Evolutionary conservation across 2,113 vertebrate species (phyloP), one percentile per base, ranked within the genome.

Genomic region (Lutjanus erythropterus): DNA sequence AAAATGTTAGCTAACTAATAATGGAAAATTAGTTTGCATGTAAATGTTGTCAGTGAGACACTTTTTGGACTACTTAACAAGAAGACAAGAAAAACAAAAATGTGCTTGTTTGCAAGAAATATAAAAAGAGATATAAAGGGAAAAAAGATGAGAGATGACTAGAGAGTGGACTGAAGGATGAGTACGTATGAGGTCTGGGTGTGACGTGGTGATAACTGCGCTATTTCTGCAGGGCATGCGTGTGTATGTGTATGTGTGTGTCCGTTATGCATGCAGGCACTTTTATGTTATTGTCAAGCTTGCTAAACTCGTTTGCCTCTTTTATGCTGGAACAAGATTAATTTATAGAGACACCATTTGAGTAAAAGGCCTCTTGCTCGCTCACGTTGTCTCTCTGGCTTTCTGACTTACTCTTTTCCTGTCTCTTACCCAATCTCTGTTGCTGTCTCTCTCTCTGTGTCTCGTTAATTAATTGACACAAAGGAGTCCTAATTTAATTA

Each of bases 381-480:
- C 58, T 44, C 61, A 35, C 49, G 39, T 29, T 68, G 8, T 69
- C 55, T 80, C 78, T 41, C 23, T 71, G 68, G 59, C 62, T 80
- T 78, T 83, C 67, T 79, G 44, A 69, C 60, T 78, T 44, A 21
- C 56, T 88, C 52, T 78, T 71, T 72, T 66, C 70, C 70, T 65
- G 72, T 71, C 83, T 87, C 78, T 78, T 44, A 52, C 78, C 77
- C 91, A 90, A 78, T 89, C 87, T 90, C 71, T 49, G 59, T 81
- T 65, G 83, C 71, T 55, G 58, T 72, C 61, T 83, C 75, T 84
- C 83, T 86, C 72, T 85, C 84, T 89, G 66, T 81, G 66, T 88
- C 91, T 92, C 72, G 91, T 95, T 95, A 96, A 96, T 95, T 95
- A 96, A 95, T 95, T 95, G 95, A 95, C 94, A 95, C 93, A 95